These are phyloP conservation scores for Melopsittacus undulatus DNA, from an alignment of 2,797 vertebrate genomes.

Conservation along the genomic window DNA sequence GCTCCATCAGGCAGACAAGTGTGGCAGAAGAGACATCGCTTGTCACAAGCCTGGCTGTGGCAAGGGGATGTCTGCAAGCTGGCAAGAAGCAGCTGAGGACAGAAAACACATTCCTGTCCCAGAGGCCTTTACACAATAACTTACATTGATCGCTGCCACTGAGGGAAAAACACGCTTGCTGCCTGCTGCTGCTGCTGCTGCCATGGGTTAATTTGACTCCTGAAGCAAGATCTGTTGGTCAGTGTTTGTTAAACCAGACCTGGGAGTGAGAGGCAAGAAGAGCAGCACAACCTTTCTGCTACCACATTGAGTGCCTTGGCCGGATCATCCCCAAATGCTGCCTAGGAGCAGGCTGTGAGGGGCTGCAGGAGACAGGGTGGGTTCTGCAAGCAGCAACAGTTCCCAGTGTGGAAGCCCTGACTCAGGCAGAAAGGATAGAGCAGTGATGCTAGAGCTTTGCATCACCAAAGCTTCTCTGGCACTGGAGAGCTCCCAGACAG, in stretches of 20 bases:
- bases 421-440: not conserved
- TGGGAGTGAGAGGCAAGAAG: not conserved
- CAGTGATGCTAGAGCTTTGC: not conserved
- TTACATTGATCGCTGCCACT: not conserved
- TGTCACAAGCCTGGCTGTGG: not conserved
- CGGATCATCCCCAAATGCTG: fast-evolving
- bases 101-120: not conserved
- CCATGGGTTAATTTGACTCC: not conserved
- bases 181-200: not conserved
- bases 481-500: not conserved
- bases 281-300: not conserved
- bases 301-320: not conserved
- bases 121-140: not conserved
- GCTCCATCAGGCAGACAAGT: fast-evolving
- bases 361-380: not conserved
- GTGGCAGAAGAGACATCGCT: not conserved
- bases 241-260: not conserved
- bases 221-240: not conserved
- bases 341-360: too few relatives aligned
- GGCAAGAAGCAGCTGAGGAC: not conserved
- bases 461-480: not conserved
- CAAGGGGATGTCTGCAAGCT: not conserved
- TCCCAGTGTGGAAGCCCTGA: fast-evolving
- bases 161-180: not conserved
- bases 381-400: not conserved